Conservation (phyloP, 2,888 invertebrate species). For the Ethmia dodecea region DNA sequence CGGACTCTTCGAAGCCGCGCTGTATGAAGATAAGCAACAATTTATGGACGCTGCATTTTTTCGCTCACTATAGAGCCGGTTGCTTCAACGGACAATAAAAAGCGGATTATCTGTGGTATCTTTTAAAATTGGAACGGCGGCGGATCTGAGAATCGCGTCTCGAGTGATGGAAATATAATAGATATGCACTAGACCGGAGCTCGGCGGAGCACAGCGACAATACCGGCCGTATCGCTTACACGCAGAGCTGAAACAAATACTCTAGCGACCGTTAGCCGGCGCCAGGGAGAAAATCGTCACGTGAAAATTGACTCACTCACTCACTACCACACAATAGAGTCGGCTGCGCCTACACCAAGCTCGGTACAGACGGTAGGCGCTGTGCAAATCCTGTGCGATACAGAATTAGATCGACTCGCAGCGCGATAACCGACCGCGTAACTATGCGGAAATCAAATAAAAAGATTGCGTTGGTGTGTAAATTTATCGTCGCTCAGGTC, state of each 20-base stretch:
- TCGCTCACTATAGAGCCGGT: no score
- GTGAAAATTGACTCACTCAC: slow-evolving; percentile 49
- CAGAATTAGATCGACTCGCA: slow-evolving; percentile 60
- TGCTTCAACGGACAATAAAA: slow-evolving; percentile 46
- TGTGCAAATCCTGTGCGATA: slow-evolving; percentile 31
- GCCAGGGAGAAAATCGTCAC: slow-evolving; percentile 61
- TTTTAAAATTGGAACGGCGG: slow-evolving; percentile 59
- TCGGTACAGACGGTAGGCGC: slow-evolving; percentile 55
- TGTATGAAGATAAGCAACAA: no score
- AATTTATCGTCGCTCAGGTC: slow-evolving; percentile 60
- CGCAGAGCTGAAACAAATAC: slow-evolving; percentile 64
- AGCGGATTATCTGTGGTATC: slow-evolving; percentile 55
- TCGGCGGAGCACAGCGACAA: slow-evolving; percentile 57
- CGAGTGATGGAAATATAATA: slow-evolving; percentile 61
- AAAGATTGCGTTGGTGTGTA: slow-evolving; percentile 64
- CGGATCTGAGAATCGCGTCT: slow-evolving; percentile 55
- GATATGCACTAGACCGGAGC: slow-evolving; percentile 70
- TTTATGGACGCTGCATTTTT: no score
- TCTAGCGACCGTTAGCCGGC: slow-evolving; percentile 58
- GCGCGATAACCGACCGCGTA: slow-evolving; percentile 55
- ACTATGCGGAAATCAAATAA: slow-evolving; percentile 70
- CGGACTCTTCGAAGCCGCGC: no score
- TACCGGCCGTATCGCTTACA: slow-evolving; percentile 67
- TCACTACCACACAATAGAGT: slow-evolving; percentile 21
- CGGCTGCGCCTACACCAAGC: slow-evolving; percentile 38